Conservation (phyloP, 1,140 invertebrate genomes). For the Bombus turneri region DNA sequence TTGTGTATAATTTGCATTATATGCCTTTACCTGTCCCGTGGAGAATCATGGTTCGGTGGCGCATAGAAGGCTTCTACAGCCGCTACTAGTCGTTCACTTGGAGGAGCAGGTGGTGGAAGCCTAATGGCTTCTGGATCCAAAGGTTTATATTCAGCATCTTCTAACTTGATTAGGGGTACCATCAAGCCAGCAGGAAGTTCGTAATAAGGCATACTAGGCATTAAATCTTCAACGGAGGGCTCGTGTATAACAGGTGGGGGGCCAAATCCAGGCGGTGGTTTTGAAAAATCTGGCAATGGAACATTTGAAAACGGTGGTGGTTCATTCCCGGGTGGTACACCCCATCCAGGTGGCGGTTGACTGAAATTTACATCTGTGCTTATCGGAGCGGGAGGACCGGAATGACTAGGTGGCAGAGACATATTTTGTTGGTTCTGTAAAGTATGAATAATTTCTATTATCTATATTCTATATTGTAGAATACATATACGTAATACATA, state of each 20-base stretch:
- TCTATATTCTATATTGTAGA: too few species aligned
- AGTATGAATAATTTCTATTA: slow-evolving; percentile 1
- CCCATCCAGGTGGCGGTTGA: slow-evolving; percentile 84
- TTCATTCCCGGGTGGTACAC: slow-evolving; percentile 72
- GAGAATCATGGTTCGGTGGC: slow-evolving; percentile 95
- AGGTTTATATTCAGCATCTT: slow-evolving; percentile 95
- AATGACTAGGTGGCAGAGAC: slow-evolving; percentile 65
- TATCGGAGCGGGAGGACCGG: slow-evolving; percentile 65
- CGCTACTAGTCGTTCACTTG: slow-evolving; percentile 93
- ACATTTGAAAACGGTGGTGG: slow-evolving; percentile 80
- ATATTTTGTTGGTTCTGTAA: slow-evolving; percentile 66
- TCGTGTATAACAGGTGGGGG: slow-evolving; percentile 81
- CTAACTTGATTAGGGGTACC: slow-evolving; percentile 95
- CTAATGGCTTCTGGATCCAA: slow-evolving; percentile 95
- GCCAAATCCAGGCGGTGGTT: slow-evolving; percentile 92
- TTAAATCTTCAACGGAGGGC: slow-evolving; percentile 86
- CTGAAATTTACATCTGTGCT: slow-evolving; percentile 82
- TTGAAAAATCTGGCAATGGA: slow-evolving; percentile 90
- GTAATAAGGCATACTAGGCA: slow-evolving; percentile 97
- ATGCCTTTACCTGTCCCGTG: slow-evolving; percentile 91
- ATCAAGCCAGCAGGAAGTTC: slow-evolving; percentile 98
- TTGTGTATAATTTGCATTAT: not conserved
- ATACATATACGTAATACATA: slow-evolving; percentile 31
- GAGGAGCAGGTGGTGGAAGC: slow-evolving; percentile 95
- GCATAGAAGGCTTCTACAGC: slow-evolving; percentile 98